Base-by-base conservation (phyloP, 2,888 invertebrate species). In the Andrena marginata region DNA sequence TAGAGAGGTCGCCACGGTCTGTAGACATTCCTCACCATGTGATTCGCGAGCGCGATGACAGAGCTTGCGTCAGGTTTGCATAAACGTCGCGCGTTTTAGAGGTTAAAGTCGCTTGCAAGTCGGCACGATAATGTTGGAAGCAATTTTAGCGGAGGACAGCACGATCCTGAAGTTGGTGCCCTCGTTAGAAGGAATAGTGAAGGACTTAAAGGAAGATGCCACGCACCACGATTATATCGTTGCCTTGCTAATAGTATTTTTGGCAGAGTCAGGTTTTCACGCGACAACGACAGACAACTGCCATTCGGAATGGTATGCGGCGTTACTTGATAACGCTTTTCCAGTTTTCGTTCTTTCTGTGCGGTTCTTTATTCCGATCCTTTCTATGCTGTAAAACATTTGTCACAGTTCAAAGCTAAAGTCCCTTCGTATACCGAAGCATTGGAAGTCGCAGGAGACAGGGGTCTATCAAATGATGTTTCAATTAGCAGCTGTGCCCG, bases 201-300 rank as follows among this genome's bases (percentile, higher is more conserved):
- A 68, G 33, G 75, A 82, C 48, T 82, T 93, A 7, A 77, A 75
- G 8, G 74, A 82, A 13, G 82, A 87, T 82, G 85, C 91, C 0
- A 87, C 72, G 13, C 91, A 90, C 71, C 91, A 91, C 68, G 93
- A 93, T 78, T 86, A 91, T 80, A 49, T 93, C 1, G 85, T 93
- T 76, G 91, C 90, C 10, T 79, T 93, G 54, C 77, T 91, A 31
- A 90, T 92, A 59, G 88, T 92, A 42, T 51, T 93, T 1, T 87
- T 92, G 85, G 78, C 85, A 16, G 93, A 93, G 71, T 87, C 80
- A 23, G 91, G 90, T 48, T 93, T 93, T 84, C 75, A 81, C 16
- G 42, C 88, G 10, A 23, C 76, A 23, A 63, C 80, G 2, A 70
- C 71, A 33, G 64, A 85, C 49, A 29, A 2, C 60, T 0, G 35